Percentiles rank a stretch among this genome's conserved stretches.
phyloP scores from a whole-genome alignment of 2,797 vertebrate species.

The Emys orbicularis region DNA sequence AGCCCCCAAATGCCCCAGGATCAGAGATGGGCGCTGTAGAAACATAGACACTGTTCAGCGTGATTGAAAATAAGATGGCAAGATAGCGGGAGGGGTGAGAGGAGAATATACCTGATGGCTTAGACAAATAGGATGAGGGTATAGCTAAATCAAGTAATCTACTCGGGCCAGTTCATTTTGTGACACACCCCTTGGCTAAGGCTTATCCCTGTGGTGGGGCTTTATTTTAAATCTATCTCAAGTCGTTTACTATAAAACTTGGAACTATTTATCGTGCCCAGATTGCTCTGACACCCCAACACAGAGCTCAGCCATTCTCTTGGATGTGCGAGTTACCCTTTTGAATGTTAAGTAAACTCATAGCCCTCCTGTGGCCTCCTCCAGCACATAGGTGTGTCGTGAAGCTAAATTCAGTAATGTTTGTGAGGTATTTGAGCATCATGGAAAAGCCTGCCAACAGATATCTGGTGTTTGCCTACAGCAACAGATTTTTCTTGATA shows the following conservation, averaged over 20 bases:
- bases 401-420: neutral
- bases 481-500: neutral
- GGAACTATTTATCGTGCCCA: constrained; percentile 4
- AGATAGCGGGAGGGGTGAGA: neutral
- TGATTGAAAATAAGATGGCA: neutral
- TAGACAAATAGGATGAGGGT: neutral
- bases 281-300: neutral
- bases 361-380: neutral
- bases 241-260: neutral
- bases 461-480: neutral
- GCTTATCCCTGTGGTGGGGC: neutral
- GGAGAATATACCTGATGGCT: neutral
- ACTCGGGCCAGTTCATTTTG: neutral
- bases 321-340: neutral
- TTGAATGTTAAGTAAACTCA: neutral
- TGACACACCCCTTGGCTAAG: neutral
- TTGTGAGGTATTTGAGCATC: neutral
- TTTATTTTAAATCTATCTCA: neutral
- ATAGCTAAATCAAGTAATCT: neutral
- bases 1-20: neutral
- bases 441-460: neutral
- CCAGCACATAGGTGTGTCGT: neutral
- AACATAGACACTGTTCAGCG: neutral
- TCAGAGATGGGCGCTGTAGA: neutral
- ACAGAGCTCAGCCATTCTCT: neutral